These are phyloP conservation scores for Drosophila koepferae DNA, from an alignment of 2,888 invertebrate genomes.

Conservation along the genomic window DNA sequence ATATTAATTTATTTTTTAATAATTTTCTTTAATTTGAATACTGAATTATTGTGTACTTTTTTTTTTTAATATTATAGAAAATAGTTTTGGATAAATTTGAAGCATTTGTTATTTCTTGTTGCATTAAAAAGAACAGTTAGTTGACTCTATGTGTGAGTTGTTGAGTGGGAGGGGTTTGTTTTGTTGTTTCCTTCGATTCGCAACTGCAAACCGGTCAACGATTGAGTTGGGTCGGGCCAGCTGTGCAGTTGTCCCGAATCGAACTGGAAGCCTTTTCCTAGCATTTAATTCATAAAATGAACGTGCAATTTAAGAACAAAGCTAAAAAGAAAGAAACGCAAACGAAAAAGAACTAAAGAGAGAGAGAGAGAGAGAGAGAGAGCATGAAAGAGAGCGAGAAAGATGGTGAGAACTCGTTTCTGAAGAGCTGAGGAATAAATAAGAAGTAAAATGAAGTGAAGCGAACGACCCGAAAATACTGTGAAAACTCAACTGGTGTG, in stretches of 20 bases:
- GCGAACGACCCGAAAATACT: conserved; percentile 49
- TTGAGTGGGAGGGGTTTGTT: conserved; percentile 16
- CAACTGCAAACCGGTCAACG: conserved; percentile 45
- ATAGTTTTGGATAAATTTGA: too few species aligned
- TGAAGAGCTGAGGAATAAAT: conserved; percentile 8
- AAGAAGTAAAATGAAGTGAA: conserved; percentile 28
- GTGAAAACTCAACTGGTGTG: conserved; percentile 26
- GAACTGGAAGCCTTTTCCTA: conserved; percentile 29
- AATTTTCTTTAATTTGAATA: too few species aligned
- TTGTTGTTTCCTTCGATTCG: conserved; percentile 10
- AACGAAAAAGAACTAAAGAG: background rate
- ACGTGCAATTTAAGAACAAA: conserved; percentile 53
- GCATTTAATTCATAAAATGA: conserved; percentile 64
- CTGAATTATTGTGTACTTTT: too few species aligned
- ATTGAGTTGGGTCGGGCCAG: conserved; percentile 22
- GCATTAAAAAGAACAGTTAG: conserved; percentile 24
- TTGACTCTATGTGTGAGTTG: background rate
- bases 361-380: background rate
- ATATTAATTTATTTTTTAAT: too few species aligned
- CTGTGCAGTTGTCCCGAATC: conserved; percentile 39
- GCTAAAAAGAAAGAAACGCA: conserved; percentile 12
- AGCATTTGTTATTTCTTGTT: too few species aligned
- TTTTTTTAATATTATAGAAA: too few species aligned
- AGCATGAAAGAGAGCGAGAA: background rate
- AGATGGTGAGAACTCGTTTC: conserved; percentile 50